These are phyloP conservation scores for Oenanthe melanoleuca DNA, from an alignment of 2,113 vertebrate genomes.

Conservation along the genomic window DNA sequence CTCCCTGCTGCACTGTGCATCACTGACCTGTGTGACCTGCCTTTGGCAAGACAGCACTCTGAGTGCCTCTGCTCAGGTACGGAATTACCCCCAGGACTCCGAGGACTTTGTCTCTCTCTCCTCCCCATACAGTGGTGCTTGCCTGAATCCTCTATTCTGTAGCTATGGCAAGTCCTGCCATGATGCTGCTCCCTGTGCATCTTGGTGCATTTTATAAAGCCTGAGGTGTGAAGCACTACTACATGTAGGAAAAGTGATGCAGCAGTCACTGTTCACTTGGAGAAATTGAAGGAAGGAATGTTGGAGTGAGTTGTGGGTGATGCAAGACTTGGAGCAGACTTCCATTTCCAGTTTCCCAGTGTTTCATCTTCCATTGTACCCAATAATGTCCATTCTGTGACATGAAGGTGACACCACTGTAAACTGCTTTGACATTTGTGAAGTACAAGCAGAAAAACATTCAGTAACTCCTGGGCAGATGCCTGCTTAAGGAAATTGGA, in stretches of 20 bases:
- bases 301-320: not conserved
- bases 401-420: not conserved
- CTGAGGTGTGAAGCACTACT: not conserved
- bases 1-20: not conserved
- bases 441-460: not conserved
- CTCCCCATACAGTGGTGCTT: fast-evolving
- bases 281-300: not conserved
- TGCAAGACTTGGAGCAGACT: not conserved
- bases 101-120: not conserved
- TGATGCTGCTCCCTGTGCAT: not conserved
- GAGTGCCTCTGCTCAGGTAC: not conserved
- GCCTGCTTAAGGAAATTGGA: not conserved
- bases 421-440: not conserved
- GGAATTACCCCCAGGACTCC: not conserved
- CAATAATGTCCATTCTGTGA: not conserved
- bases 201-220: not conserved
- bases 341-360: not conserved
- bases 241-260: not conserved
- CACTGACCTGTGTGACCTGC: not conserved
- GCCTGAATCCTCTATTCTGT: not conserved
- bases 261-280: fast-evolving
- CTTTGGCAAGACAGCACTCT: not conserved
- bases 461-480: not conserved
- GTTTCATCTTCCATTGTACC: not conserved
- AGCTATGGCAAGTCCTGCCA: not conserved